Conservation (phyloP, 1,140 invertebrate genomes). For the Druon quercuslanigerum region DNA sequence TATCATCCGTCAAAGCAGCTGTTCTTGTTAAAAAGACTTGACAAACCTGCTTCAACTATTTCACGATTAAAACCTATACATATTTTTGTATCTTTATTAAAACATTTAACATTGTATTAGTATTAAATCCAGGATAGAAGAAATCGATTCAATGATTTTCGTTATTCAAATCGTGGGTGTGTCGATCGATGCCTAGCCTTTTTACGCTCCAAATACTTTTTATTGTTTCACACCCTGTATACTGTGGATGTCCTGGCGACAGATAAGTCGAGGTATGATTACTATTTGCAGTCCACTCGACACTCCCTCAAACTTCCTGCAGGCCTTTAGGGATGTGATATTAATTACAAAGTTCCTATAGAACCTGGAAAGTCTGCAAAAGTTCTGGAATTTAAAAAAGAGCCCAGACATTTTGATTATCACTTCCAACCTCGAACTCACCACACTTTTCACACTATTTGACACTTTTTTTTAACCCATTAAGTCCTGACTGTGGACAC, state of each 20-base stretch:
- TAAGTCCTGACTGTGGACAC: too few species aligned
- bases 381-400: too few species aligned
- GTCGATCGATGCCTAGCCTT: constrained; percentile 52
- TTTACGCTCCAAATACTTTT: constrained; percentile 59
- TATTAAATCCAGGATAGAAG: constrained; percentile 29
- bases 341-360: too few species aligned
- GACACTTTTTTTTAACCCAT: too few species aligned
- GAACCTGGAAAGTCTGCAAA: too few species aligned
- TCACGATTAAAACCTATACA: neutral
- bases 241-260: constrained; percentile 14
- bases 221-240: constrained; percentile 50
- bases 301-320: too few species aligned
- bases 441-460: too few species aligned
- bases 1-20: neutral
- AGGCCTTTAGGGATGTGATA: too few species aligned
- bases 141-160: constrained; percentile 23
- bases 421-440: neutral
- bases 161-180: constrained; percentile 51
- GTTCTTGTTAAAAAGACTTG: neutral
- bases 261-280: constrained; percentile 2
- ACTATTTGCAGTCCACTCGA: neutral
- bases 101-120: neutral
- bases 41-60: neutral
- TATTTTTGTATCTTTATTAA: neutral
- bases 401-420: constrained; percentile 10